Base-by-base conservation (phyloP, 2,797 vertebrate species). In the Microctenopoma stevenorrisi region DNA sequence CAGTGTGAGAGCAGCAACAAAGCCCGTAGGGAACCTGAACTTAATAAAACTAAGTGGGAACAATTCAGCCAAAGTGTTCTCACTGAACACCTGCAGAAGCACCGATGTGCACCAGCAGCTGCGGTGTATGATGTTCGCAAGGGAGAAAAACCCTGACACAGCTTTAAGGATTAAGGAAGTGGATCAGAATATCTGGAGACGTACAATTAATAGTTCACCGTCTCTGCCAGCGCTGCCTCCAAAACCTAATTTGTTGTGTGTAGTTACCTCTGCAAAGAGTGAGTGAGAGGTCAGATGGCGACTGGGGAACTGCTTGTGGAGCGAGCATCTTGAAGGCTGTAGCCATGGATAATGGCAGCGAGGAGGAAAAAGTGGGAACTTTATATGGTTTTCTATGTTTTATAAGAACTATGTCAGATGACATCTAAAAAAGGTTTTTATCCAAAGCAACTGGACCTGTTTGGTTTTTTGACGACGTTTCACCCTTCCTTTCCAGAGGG, bases 91-190 rank as follows among this genome's bases (percentile, higher is more conserved):
- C 44, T 78, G 62, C 69, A 78, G 44, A 58, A 53, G 72, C 14
- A 14, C 44, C 52, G 68, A 68, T 68, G 75, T 77, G 64, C 62
- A 63, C 68, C 64, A 68, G 72, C 56, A 30, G 68, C 37, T 35
- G 7, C n/a, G 6, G 35, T 57, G 28, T 71, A 63, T 69, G 74
- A 49, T 73, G 35, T 55, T 70, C 74, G 0, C 68, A 62, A 25
- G 68, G 74, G 78, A 85, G 68, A 37, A 56, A 82, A 80, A 64
- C 58, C 78, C 74, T 86, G 82, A 89, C 83, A 83, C 76, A 78
- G 80, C 82, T 83, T 74, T 84, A 61, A 65, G 77, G 82, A 86
- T 89, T 89, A 87, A 79, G 76, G 67, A 88, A 85, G 74, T 77
- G 56, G 65, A 88, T 85, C 86, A 79, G 82, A 87, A 86, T 76